Base-by-base conservation (phyloP, 1,140 invertebrate genomes). In the Sarcophaga bullata region DNA sequence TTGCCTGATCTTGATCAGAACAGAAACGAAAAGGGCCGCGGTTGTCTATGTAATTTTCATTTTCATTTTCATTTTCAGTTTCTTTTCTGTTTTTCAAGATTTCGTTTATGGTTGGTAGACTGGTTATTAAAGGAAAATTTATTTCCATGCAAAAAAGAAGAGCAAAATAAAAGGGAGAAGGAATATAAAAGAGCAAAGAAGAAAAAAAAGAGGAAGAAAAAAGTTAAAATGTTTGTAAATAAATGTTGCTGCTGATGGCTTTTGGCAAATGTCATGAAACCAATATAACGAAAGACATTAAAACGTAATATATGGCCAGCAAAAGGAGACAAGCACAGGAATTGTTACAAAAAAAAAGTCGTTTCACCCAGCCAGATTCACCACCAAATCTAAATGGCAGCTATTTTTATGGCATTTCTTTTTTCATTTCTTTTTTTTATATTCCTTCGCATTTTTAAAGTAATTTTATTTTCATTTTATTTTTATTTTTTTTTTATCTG, bases 231-330 rank as follows among this genome's bases (percentile, higher is more conserved):
- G 62, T 25, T 17, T 4, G 75, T 52, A 78, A 19, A 78, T 48
- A 78, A 78, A 78, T 78, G 75, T 78, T 25, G 75, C 75, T 78
- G 48, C 48, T 78, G 75, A 78, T 78, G 50, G 75, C 75, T 78
- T 78, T 78, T 78, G 75, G 75, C 75, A 78, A 78, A 78, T 78
- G 75, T 78, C 75, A 78, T 78, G 75, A 78, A 78, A 78, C n/a
- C 75, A 78, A 48, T 48, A 47, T 46, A 47, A 68, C 25, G 25
- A 37, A 37, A 37, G 25, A 37, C 62, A 68, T 68, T 19, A 68
- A 68, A 68, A 68, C n/a, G 8, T 19, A 52, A 52, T 52, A 68
- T 68, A 68, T 68, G 62, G 62, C 62, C 17, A 25, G n/a, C 17
- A 68, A 37, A n/a, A 58, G 15, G n/a, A 58, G n/a, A 58, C 54